Evolutionary conservation across 23 tunicate genomes (phyloP).

Genomic region (Botrylloides violaceus): DNA sequence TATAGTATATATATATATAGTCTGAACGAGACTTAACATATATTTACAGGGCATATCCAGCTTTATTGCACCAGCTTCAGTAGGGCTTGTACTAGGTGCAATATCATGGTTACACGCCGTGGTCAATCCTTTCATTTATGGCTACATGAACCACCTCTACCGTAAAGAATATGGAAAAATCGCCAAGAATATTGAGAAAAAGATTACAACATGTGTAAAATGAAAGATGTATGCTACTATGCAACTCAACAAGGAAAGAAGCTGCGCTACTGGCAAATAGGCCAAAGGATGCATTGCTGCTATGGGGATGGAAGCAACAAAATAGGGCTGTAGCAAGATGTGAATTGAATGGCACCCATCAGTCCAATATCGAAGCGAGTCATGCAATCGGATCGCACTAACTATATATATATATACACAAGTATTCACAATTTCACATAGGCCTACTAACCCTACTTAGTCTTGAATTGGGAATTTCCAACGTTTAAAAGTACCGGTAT

Average conservation of each 20-base stretch:
- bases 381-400: no score
- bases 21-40: no score
- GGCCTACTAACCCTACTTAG: no score
- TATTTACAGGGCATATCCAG: conserved; percentile 31
- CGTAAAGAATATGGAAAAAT: conserved; percentile 66
- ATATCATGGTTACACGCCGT: conserved; percentile 87
- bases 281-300: not conserved
- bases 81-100: conserved; percentile 29
- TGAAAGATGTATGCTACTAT: not conserved
- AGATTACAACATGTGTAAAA: conserved; percentile 12
- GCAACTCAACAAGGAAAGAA: not conserved
- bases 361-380: not conserved
- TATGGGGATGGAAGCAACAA: not conserved
- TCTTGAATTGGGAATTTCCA: no score
- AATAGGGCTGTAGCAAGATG: not conserved
- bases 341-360: not conserved
- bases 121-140: conserved; percentile 85
- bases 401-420: no score
- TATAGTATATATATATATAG: no score
- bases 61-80: conserved; percentile 34
- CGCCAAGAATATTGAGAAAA: conserved; percentile 18
- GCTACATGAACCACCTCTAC: conserved; percentile 73
- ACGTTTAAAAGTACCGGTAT: no score
- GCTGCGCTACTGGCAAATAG: not conserved
- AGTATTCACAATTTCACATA: no score